phyloP scores from a whole-genome alignment of 2,797 vertebrate genomes.

The Sebastes nivosus region DNA sequence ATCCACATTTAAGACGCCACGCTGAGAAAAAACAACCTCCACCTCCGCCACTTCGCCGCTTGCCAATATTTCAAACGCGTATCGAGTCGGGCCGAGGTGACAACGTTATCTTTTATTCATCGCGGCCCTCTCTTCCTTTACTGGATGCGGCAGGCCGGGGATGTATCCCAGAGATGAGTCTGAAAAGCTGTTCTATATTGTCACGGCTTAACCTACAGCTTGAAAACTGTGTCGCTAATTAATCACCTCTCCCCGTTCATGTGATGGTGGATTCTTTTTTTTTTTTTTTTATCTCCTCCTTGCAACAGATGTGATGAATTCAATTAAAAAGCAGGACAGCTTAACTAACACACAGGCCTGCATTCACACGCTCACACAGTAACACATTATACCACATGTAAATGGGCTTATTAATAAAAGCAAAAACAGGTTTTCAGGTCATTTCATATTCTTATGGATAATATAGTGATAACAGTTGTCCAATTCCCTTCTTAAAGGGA shows the following conservation, averaged over 20 bases:
- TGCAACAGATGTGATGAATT: conserved; percentile 76
- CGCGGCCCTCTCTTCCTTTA: conserved; percentile 12
- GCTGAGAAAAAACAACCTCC: conserved; percentile 36
- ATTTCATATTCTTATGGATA: not conserved
- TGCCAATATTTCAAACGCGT: conserved; percentile 43
- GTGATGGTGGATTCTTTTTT: conserved; percentile 20
- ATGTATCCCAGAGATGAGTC: conserved; percentile 54
- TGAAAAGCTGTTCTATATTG: conserved; percentile 77
- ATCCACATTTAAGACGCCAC: conserved; percentile 37
- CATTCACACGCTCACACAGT: conserved; percentile 22
- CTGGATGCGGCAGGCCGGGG: conserved; percentile 31
- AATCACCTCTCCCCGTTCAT: conserved; percentile 68
- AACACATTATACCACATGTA: conserved; percentile 6
- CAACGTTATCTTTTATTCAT: conserved; percentile 78
- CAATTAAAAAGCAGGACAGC: conserved; percentile 68
- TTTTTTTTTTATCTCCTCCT: conserved; percentile 49
- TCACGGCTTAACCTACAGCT: conserved; percentile 79
- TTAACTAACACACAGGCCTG: conserved; percentile 50
- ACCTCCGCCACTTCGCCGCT: not conserved
- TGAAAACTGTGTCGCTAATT: conserved; percentile 73
- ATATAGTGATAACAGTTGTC: not conserved
- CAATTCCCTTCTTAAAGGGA: not conserved
- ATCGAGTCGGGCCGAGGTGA: conserved; percentile 39
- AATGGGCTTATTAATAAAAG: conserved; percentile 19
- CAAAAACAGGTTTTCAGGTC: conserved; percentile 9